Evolutionary conservation across 2,113 vertebrate species (phyloP), one percentile per base, ranked within the genome.

Genomic region (Hoplias malabaricus): DNA sequence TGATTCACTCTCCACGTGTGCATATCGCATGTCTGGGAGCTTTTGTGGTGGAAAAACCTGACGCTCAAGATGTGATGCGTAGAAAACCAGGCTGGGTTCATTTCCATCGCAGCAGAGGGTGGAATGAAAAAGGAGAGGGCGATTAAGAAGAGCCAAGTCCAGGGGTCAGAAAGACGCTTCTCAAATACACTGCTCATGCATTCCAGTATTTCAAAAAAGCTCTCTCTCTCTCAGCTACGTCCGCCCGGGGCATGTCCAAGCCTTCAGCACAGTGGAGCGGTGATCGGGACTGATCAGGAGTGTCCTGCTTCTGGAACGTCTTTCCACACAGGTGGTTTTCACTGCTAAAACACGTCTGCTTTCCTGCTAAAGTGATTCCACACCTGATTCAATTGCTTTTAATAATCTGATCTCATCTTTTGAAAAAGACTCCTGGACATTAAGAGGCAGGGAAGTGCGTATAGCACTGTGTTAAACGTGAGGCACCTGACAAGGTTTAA

Each of bases 1-100:
- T 62, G 78, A 85, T 56, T 80, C 78, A 75, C 75, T 56, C 75
- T 50, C 16, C n/a, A 43, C 48, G n/a, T 77, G 75, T 67, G 77
- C 62, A 4, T 66, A 59, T 80, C 36, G 66, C 29, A 72, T 67
- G 72, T 72, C 79, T 68, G 56, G 27, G 53, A 73, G 66, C 69
- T 25, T 14, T 9, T 29, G 42, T 42, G 54, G 19, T 50, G 29
- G 48, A 62, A 78, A 84, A 81, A 77, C 67, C 71, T 79, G 23
- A 31, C 16, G 42, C 42, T 73, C 13, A 21, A 70, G 29, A 79
- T 77, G 33, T 36, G 59, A 50, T 59, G 43, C 16, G 21, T 53
- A 48, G 66, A n/a, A 75, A 68, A 57, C 36, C 61, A 27, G 23
- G 38, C 11, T 61, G 46, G 46, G 56, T n/a, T 42, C n/a, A 7